Evolutionary conservation across 1,140 invertebrate species (phyloP).

Genomic region (Aethina tumida): DNA sequence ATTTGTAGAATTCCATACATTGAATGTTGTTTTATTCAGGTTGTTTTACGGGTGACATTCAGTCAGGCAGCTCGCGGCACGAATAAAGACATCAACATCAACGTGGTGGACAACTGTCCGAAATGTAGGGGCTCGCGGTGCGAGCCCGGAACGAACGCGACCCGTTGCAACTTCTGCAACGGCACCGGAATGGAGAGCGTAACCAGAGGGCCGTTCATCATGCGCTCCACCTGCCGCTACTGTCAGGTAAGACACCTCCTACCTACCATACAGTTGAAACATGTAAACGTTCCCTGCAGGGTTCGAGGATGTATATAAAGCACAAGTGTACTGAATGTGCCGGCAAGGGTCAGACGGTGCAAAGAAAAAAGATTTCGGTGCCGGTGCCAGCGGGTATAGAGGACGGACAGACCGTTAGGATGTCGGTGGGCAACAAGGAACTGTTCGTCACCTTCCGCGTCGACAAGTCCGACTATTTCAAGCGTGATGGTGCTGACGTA

Average conservation of each 20-base stretch:
- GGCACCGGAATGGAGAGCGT: conserved; percentile 96
- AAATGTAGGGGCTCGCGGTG: conserved; percentile 78
- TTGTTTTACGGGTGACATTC: conserved; percentile 85
- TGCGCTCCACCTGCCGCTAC: conserved; percentile 89
- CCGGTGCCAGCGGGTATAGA: conserved; percentile 96
- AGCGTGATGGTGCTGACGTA: conserved; percentile 86
- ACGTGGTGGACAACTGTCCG: conserved; percentile 85
- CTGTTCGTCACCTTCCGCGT: conserved; percentile 91
- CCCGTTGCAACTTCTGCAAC: conserved; percentile 85
- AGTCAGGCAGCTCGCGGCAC: conserved; percentile 91
- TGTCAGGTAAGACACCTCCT: too few species aligned
- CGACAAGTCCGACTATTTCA: conserved; percentile 82
- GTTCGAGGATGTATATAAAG: conserved; percentile 77
- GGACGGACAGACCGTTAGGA: conserved; percentile 91
- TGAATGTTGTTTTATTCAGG: conserved; percentile 41
- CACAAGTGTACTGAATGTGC: conserved; percentile 87
- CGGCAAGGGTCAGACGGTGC: conserved; percentile 85
- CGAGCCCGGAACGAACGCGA: conserved; percentile 80
- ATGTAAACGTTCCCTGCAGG: too few species aligned
- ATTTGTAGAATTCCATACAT: background rate
- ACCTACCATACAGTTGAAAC: too few species aligned
- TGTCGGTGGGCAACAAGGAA: conserved; percentile 81
- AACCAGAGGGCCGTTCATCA: conserved; percentile 89
- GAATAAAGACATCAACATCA: conserved; percentile 88
- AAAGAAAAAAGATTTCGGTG: conserved; percentile 81